Percentiles rank a stretch among this genome's conserved stretches.
Evolutionary conservation across 2,113 vertebrate genomes (phyloP).

Genomic region (Delphinapterus leucas): DNA sequence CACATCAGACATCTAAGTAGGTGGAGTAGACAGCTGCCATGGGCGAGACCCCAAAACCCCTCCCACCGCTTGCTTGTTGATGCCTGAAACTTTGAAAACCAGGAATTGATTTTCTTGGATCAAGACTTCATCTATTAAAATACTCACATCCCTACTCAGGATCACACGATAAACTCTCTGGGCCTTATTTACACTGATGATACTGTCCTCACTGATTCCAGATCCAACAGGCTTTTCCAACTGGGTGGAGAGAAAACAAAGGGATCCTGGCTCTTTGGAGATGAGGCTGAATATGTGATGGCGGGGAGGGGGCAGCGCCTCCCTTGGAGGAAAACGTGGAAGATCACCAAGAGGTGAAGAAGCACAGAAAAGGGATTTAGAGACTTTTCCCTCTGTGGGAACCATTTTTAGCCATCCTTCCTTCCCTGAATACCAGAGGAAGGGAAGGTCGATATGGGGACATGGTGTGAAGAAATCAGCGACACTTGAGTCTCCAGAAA

Average conservation of each 20-base stretch:
- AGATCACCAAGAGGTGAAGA: neutral
- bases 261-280: neutral
- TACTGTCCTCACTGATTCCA: neutral
- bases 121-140: constrained; percentile 13
- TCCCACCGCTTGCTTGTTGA: neutral
- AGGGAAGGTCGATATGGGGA: neutral
- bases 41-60: neutral
- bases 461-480: neutral
- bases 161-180: neutral
- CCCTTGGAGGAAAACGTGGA: neutral
- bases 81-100: constrained; percentile 20
- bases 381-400: neutral
- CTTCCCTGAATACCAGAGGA: neutral
- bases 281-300: neutral
- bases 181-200: neutral
- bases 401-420: neutral
- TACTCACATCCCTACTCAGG: neutral
- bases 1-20: neutral
- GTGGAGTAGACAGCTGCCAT: neutral
- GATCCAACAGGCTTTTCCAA: neutral
- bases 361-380: neutral
- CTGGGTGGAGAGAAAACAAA: neutral
- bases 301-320: accelerated
- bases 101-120: neutral
- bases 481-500: neutral